Percentiles rank a stretch among this genome's conserved stretches.
Evolutionary conservation across 2,797 vertebrate genomes (phyloP).

Genomic region (Tinamus major): DNA sequence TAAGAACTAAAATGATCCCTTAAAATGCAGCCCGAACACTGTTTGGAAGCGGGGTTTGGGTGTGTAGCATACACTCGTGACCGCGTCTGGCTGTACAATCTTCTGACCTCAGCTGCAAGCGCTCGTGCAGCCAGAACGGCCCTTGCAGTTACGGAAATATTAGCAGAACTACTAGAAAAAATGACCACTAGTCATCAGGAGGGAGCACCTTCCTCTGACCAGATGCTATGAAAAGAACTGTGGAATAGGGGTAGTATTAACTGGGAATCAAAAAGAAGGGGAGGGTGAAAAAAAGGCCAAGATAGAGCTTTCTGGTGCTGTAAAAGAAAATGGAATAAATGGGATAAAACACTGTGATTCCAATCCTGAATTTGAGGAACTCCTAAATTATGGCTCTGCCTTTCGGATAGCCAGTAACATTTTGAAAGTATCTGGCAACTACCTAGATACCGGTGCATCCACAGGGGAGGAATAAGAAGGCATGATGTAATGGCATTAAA

Average conservation of each 20-base stretch:
- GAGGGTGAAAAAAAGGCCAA: neutral
- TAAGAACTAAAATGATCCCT: neutral
- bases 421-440: neutral
- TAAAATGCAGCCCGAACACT: neutral
- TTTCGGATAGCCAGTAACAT: neutral
- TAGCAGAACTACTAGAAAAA: neutral
- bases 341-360: neutral
- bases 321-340: neutral
- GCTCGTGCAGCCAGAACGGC: constrained; percentile 10
- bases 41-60: constrained; percentile 23
- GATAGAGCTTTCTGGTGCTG: neutral
- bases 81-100: neutral
- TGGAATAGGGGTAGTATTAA: neutral
- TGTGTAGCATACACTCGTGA: neutral
- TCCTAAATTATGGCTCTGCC: neutral
- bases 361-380: neutral
- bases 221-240: neutral
- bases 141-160: constrained; percentile 6
- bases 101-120: constrained; percentile 21
- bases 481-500: neutral
- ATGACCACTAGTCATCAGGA: neutral
- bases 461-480: neutral
- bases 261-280: neutral
- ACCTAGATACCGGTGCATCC: neutral
- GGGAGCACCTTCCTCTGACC: neutral